Evolutionary conservation across 2,888 invertebrate species (phyloP).

Genomic region (Sicus ferrugineus): DNA sequence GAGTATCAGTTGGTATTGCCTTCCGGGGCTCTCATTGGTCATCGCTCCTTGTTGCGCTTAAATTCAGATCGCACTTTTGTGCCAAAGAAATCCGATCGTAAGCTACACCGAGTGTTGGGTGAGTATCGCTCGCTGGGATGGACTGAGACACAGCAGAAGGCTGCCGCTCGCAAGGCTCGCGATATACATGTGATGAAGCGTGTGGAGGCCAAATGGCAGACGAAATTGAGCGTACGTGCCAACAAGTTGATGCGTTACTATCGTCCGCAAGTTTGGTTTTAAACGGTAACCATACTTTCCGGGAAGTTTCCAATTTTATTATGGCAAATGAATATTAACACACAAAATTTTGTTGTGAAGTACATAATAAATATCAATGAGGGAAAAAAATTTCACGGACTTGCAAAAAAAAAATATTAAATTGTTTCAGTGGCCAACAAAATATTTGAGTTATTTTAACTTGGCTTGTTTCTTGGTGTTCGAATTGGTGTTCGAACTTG

Average conservation of each 20-base stretch:
- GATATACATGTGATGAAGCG: slow-evolving; percentile 87
- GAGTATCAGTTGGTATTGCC: slow-evolving; percentile 91
- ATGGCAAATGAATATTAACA: too few species aligned
- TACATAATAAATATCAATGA: too few species aligned
- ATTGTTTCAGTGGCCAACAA: too few species aligned
- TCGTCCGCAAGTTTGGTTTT: slow-evolving; percentile 82
- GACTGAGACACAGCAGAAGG: slow-evolving; percentile 81
- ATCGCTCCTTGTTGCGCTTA: slow-evolving; percentile 79
- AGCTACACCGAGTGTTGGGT: slow-evolving; percentile 75
- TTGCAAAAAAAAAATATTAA: too few species aligned
- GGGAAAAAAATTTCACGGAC: too few species aligned
- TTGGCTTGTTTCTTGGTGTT: too few species aligned
- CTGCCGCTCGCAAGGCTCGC: slow-evolving; percentile 78
- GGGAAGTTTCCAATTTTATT: too few species aligned
- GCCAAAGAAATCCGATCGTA: slow-evolving; percentile 72
- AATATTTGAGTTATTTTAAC: too few species aligned
- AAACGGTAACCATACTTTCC: too few species aligned
- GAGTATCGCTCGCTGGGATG: slow-evolving; percentile 90
- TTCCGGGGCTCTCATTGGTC: slow-evolving; percentile 92
- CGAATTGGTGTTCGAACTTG: too few species aligned
- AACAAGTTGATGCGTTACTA: slow-evolving; percentile 87
- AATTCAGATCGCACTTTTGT: slow-evolving; percentile 65
- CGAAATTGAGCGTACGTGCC: slow-evolving; percentile 78
- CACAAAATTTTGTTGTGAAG: too few species aligned
- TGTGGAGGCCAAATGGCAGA: slow-evolving; percentile 78